These are phyloP conservation scores for Nibea albiflora DNA, from an alignment of 2,113 vertebrate genomes.

Conservation along the genomic window DNA sequence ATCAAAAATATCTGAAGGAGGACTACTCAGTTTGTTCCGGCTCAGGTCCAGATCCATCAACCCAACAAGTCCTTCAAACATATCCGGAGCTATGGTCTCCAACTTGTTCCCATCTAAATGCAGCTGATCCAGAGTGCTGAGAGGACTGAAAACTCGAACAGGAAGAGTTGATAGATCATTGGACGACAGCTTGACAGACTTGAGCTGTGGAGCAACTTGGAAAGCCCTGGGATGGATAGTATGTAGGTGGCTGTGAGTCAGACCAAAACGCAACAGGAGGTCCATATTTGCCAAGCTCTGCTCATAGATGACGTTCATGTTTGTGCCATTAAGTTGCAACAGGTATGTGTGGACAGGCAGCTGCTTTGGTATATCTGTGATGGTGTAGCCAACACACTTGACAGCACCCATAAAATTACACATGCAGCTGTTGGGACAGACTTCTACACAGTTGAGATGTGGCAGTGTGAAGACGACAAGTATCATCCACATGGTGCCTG, in stretches of 20 bases:
- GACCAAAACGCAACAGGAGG: constrained; percentile 81
- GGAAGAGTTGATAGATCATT: constrained; percentile 84
- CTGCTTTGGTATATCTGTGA: constrained; percentile 68
- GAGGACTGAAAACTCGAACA: constrained; percentile 78
- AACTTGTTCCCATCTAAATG: constrained; percentile 84
- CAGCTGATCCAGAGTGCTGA: constrained; percentile 83
- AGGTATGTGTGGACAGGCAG: constrained; percentile 58
- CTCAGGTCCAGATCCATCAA: constrained; percentile 85
- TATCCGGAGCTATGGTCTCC: constrained; percentile 64
- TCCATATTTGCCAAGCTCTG: constrained; percentile 79
- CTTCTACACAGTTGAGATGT: background rate
- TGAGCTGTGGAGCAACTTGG: constrained; percentile 79
- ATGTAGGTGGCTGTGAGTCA: constrained; percentile 82
- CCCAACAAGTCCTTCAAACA: constrained; percentile 79
- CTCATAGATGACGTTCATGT: constrained; percentile 71
- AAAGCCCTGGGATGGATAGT: constrained; percentile 86
- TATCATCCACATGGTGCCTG: constrained; percentile 59
- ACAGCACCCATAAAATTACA: constrained; percentile 31
- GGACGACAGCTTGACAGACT: constrained; percentile 83
- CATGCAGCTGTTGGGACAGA: constrained; percentile 70
- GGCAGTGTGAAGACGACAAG: constrained; percentile 56
- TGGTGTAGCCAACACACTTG: constrained; percentile 56
- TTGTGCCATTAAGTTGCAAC: constrained; percentile 72
- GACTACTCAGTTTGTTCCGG: constrained; percentile 78
- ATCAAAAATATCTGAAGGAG: constrained; percentile 77